These are phyloP conservation scores for Eristalinus aeneus DNA, from an alignment of 2,888 invertebrate species.

Conservation along the genomic window DNA sequence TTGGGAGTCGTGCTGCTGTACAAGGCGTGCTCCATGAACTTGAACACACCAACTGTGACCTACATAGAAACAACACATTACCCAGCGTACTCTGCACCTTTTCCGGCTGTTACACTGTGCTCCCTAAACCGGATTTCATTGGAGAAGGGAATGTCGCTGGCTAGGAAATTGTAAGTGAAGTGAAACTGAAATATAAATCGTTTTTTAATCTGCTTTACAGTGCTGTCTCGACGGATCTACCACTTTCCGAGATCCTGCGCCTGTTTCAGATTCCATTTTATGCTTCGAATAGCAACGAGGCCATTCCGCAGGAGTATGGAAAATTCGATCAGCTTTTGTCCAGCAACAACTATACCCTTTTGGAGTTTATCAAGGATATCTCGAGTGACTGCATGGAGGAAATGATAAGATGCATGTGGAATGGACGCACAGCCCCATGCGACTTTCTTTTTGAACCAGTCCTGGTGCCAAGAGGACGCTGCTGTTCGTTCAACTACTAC, in stretches of 20 bases:
- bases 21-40: conserved; percentile 83
- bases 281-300: conserved; percentile 59
- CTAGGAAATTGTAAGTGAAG: conserved; percentile 78
- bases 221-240: neutral
- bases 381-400: conserved; percentile 82
- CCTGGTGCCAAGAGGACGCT: conserved; percentile 82
- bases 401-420: conserved; percentile 84
- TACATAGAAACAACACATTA: conserved; percentile 81
- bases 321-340: conserved; percentile 71
- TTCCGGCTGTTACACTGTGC: conserved; percentile 83
- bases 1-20: conserved; percentile 82
- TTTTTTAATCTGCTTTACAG: neutral
- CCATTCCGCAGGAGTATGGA: conserved; percentile 54
- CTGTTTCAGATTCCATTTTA: conserved; percentile 73
- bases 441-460: conserved; percentile 81
- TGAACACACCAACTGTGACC: conserved; percentile 83
- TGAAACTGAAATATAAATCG: neutral
- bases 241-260: conserved; percentile 37
- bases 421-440: conserved; percentile 82
- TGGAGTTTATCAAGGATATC: conserved; percentile 75
- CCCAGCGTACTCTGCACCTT: conserved; percentile 81
- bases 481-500: conserved; percentile 86
- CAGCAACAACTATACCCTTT: conserved; percentile 72
- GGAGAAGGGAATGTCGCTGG: conserved; percentile 74
- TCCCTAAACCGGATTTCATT: conserved; percentile 82